Conservation (phyloP, 2,888 invertebrate genomes). For the Drosophila fungiperda region DNA sequence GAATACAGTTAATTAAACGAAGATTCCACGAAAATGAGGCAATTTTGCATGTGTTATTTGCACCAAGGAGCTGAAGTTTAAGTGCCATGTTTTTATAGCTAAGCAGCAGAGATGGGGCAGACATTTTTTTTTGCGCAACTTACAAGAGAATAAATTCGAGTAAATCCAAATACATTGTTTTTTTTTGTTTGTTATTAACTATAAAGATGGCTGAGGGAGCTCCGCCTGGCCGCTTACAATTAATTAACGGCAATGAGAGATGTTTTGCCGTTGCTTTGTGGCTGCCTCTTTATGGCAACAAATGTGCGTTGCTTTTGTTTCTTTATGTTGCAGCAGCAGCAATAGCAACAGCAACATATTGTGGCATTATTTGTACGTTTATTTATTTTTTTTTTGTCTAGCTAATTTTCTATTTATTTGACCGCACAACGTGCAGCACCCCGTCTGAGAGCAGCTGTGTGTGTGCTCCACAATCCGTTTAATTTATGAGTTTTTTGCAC, state of each 20-base stretch:
- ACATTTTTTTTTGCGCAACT: slow-evolving; percentile 49
- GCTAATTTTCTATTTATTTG: slow-evolving; percentile 81
- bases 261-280: slow-evolving; percentile 54
- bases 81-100: slow-evolving; percentile 1
- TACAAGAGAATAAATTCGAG: slow-evolving; percentile 28
- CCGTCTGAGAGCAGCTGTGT: slow-evolving; percentile 27
- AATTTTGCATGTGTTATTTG: slow-evolving; percentile 2
- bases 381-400: slow-evolving; percentile 62
- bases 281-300: slow-evolving; percentile 66
- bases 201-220: slow-evolving; percentile 36
- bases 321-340: slow-evolving; percentile 63
- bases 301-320: slow-evolving; percentile 71
- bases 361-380: slow-evolving; percentile 59
- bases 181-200: slow-evolving; percentile 15
- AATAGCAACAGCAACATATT: slow-evolving; percentile 43
- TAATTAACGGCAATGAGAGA: slow-evolving; percentile 78
- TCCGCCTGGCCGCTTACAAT: slow-evolving; percentile 72
- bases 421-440: slow-evolving; percentile 64
- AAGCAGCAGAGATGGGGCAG: slow-evolving; percentile 20
- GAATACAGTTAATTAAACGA: not conserved
- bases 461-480: slow-evolving; percentile 43
- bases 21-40: not conserved
- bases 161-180: slow-evolving; percentile 46
- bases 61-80: not conserved
- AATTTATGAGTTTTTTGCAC: slow-evolving; percentile 79